phyloP scores from a whole-genome alignment of 2,113 vertebrate species.

The Asarcornis scutulata region DNA sequence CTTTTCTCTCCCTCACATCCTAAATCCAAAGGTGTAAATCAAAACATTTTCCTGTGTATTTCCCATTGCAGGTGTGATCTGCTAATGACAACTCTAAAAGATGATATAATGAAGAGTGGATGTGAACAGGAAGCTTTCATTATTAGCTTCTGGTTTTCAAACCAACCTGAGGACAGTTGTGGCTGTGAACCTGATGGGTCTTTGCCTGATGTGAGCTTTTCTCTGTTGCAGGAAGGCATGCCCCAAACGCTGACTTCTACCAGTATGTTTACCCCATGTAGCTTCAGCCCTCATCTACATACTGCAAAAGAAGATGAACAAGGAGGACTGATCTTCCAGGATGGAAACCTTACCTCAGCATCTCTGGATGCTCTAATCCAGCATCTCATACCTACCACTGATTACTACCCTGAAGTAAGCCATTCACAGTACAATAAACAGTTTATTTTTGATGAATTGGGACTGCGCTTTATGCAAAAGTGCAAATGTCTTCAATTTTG shows the following conservation, averaged over 20 bases:
- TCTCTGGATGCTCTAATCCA: constrained; percentile 92
- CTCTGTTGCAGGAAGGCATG: constrained; percentile 83
- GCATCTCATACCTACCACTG: constrained; percentile 89
- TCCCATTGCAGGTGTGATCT: background rate
- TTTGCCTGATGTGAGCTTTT: background rate
- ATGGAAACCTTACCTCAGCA: constrained; percentile 87
- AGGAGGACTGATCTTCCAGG: constrained; percentile 82
- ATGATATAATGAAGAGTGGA: background rate
- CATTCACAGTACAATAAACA: constrained; percentile 20
- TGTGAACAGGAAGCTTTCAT: background rate
- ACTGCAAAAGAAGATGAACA: constrained; percentile 79
- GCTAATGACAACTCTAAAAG: background rate
- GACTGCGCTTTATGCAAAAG: constrained; percentile 27
- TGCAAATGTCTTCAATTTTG: constrained; percentile 41
- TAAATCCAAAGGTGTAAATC: background rate
- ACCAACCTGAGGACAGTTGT: background rate
- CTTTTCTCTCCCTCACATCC: background rate
- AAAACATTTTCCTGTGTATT: background rate
- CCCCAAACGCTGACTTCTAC: constrained; percentile 86
- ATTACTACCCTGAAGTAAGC: constrained; percentile 92
- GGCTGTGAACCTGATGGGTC: background rate
- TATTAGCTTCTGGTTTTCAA: background rate
- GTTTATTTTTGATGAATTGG: constrained; percentile 54
- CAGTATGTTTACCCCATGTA: constrained; percentile 88
- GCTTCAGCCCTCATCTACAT: constrained; percentile 86